Percentiles rank a stretch among this genome's conserved stretches.
Evolutionary conservation across 2,888 invertebrate species (phyloP).

Genomic region (Cephus sareptanus): DNA sequence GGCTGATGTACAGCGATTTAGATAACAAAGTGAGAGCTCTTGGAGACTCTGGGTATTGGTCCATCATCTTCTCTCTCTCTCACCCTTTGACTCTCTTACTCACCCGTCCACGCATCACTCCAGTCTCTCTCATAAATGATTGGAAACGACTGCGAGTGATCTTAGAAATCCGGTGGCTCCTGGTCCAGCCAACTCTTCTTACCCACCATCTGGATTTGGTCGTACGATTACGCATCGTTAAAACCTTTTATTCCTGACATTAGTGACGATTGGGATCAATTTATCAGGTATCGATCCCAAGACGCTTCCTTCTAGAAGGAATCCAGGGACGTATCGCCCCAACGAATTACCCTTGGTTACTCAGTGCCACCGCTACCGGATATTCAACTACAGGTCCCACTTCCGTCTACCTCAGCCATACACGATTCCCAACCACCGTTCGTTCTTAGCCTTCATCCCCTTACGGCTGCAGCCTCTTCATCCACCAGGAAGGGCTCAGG

Average conservation of each 20-base stretch:
- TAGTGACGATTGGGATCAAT: not conserved
- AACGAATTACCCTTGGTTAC: not conserved
- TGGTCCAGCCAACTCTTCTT: not conserved
- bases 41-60: not conserved
- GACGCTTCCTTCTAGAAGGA: not conserved
- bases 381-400: not conserved
- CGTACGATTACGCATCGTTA: not conserved
- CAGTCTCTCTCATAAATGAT: not conserved
- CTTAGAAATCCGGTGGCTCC: not conserved
- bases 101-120: not conserved
- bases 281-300: not conserved
- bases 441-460: not conserved
- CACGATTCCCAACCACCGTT: not conserved
- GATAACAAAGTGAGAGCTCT: constrained; percentile 33
- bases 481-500: not conserved
- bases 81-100: not conserved
- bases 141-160: not conserved
- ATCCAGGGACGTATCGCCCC: not conserved
- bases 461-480: not conserved
- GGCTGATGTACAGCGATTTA: constrained; percentile 39
- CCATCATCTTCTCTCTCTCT: constrained; percentile 34
- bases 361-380: not conserved
- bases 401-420: not conserved
- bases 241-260: constrained; percentile 1
- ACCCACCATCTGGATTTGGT: not conserved